Conservation (phyloP, 2,888 invertebrate genomes). For the Meiosimyza platycephala region DNA sequence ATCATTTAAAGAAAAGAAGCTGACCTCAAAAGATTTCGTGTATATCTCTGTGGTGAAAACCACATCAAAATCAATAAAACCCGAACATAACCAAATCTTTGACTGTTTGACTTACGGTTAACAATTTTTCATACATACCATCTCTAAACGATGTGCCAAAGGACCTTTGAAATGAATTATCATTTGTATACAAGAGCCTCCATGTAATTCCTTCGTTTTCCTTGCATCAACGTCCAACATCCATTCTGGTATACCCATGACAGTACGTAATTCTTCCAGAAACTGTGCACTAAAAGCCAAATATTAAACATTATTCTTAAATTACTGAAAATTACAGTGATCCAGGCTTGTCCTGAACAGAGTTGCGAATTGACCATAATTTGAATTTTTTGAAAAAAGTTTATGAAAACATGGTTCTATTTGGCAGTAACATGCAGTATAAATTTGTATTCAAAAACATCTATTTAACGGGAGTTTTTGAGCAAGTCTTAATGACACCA, state of each 20-base stretch:
- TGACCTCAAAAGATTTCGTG: no score
- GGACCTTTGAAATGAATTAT: constrained; percentile 89
- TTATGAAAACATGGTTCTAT: no score
- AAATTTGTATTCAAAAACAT: no score
- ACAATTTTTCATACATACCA: constrained; percentile 68
- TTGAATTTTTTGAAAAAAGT: no score
- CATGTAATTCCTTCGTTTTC: constrained; percentile 80
- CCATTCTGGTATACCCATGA: constrained; percentile 91
- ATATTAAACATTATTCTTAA: background rate
- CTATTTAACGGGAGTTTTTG: no score
- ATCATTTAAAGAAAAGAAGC: no score
- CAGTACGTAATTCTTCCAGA: constrained; percentile 80
- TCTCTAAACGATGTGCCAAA: constrained; percentile 80
- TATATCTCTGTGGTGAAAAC: no score
- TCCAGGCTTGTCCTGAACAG: no score
- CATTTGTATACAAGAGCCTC: constrained; percentile 85
- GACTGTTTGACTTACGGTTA: no score
- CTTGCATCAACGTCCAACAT: constrained; percentile 87
- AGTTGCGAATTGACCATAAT: no score
- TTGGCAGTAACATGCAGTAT: no score
- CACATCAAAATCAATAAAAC: background rate
- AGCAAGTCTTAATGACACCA: no score
- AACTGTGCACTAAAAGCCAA: constrained; percentile 78
- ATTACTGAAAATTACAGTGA: background rate
- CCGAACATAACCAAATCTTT: background rate